A percentile compares a stretch with the other conserved stretches of the same genome.
Evolutionary conservation across 2,888 invertebrate species (phyloP).

Genomic region (Cheilosia soror): DNA sequence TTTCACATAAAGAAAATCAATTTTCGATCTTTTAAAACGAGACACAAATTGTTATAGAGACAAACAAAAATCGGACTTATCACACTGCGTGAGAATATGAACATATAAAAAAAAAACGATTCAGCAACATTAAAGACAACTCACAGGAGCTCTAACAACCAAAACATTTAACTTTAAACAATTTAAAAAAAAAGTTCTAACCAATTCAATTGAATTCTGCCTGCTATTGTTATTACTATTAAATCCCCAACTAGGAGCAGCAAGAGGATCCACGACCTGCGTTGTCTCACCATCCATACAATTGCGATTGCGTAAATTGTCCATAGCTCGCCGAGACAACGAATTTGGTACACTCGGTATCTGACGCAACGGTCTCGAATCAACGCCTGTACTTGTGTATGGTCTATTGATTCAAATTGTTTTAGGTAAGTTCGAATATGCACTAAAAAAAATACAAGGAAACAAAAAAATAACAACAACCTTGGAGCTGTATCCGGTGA

Average conservation of each 20-base stretch:
- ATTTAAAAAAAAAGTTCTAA: slow-evolving; percentile 39
- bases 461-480: slow-evolving; percentile 42
- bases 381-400: slow-evolving; percentile 31
- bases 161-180: slow-evolving; percentile 14
- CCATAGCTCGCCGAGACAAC: slow-evolving; percentile 77
- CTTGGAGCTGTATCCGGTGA: slow-evolving; percentile 55
- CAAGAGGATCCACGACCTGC: not conserved
- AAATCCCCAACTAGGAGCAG: slow-evolving; percentile 29
- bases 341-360: slow-evolving; percentile 73
- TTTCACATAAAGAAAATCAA: too few species aligned
- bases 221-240: slow-evolving; percentile 47
- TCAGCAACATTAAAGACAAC: slow-evolving; percentile 53
- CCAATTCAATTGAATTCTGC: slow-evolving; percentile 49
- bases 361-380: slow-evolving; percentile 52
- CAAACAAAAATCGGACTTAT: slow-evolving; percentile 21
- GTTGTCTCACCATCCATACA: slow-evolving; percentile 54
- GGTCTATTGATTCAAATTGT: slow-evolving; percentile 33
- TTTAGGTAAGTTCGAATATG: not conserved
- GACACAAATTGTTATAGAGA: not conserved
- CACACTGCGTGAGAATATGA: slow-evolving; percentile 24
- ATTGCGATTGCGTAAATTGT: slow-evolving; percentile 76
- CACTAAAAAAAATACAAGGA: not conserved
- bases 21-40: too few species aligned
- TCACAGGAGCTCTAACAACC: slow-evolving; percentile 22
- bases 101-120: slow-evolving; percentile 17